Evolutionary conservation across 35 echinoderm and acorn worm species (phyloP).

Genomic region (Ophioderma brevispina): DNA sequence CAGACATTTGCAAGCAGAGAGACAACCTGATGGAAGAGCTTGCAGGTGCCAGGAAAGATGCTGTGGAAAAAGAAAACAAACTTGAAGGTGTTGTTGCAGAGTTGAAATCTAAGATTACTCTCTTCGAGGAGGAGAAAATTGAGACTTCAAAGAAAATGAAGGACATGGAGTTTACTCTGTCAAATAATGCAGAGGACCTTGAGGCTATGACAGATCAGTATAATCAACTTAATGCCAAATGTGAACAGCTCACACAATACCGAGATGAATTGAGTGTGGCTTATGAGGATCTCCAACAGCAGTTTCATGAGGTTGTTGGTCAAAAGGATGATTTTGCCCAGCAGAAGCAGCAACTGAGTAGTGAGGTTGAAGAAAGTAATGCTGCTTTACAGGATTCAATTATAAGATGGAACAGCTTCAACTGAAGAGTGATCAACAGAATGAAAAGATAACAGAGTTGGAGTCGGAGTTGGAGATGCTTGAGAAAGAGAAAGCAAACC

Average conservation of each 20-base stretch:
- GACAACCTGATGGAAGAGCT: background rate
- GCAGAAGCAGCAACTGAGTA: background rate
- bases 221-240: background rate
- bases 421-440: background rate
- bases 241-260: background rate
- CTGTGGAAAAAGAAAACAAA: background rate
- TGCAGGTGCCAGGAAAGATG: background rate
- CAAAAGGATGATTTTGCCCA: background rate
- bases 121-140: background rate
- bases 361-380: background rate
- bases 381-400: background rate
- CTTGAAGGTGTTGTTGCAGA: background rate
- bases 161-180: background rate
- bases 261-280: background rate
- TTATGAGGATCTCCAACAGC: background rate
- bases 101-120: background rate
- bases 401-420: background rate
- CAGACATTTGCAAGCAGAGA: background rate
- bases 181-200: background rate
- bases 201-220: background rate
- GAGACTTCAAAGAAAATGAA: background rate
- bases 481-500: background rate
- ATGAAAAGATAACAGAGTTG: background rate
- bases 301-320: background rate
- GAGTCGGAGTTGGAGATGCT: background rate